Base-by-base conservation (phyloP, 2,113 vertebrate genomes). In the Archocentrus centrarchus region DNA sequence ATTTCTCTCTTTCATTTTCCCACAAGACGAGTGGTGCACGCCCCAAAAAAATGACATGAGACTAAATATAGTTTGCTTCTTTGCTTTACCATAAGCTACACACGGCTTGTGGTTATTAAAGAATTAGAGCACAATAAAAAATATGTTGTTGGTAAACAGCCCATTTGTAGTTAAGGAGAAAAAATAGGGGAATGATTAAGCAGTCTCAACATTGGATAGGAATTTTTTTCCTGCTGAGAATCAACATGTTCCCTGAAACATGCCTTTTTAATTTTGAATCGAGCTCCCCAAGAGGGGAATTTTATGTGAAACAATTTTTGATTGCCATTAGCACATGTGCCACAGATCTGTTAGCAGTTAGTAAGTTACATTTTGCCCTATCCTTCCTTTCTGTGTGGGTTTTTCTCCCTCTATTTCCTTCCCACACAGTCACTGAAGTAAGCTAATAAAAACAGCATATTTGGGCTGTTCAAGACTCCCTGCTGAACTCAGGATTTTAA, bases 1-100 rank as follows among this genome's bases (percentile, higher is more conserved):
- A 94, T 94, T 94, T 90, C 79, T 88, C 10, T 13, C 35, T 70
- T 77, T 66, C 35, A 82, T 87, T 93, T 95, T 94, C 94, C 91
- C 93, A 93, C 61, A 89, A 89, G 92, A 89, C 91, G 79, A 87
- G 41, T 59, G 41, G 37, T 32, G 1, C 59, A 27, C 5, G n/a
- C 63, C 20, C 55, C 22, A 3, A 77, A 75, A 83, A 83, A 84
- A 37, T 37, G 68, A 88, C 80, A 63, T 68, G 58, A 60, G 75
- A 80, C 80, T 90, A 84, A 89, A 83, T 66, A 64, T 75, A 81
- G 75, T 30, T 68, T 22, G 37, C 81, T 73, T 83, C 27, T 79
- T 79, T 18, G 66, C 18, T 90, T 60, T 57, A 78, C 63, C 58
- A 39, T 20, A 6, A 62, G 77, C 59, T 5, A 27, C 32, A 17